Evolutionary conservation across 2,888 invertebrate species (phyloP).

Genomic region (Marronus borbonicus): DNA sequence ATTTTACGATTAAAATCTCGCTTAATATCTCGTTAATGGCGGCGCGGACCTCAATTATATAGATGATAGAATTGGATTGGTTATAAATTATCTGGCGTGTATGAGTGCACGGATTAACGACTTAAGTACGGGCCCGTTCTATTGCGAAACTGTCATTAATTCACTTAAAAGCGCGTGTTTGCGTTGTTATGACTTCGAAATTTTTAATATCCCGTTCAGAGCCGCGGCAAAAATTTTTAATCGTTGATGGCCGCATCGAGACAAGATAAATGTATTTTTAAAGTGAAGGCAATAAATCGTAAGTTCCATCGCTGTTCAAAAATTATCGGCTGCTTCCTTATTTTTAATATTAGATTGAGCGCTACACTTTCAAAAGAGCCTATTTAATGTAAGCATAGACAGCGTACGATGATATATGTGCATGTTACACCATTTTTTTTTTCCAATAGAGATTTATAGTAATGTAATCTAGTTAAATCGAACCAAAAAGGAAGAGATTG

Average conservation of each 20-base stretch:
- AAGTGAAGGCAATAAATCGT: constrained; percentile 21
- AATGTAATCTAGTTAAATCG: too few relatives aligned
- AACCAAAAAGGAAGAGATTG: too few relatives aligned
- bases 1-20: constrained; percentile 45
- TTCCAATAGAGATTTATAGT: too few relatives aligned
- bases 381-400: background rate
- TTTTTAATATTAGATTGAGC: background rate
- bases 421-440: too few relatives aligned
- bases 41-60: constrained; percentile 41
- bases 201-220: constrained; percentile 36
- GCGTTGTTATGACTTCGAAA: constrained; percentile 28
- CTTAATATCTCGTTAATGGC: constrained; percentile 46
- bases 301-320: constrained; percentile 12
- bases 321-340: constrained; percentile 13
- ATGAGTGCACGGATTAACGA: constrained; percentile 39
- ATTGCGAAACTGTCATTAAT: constrained; percentile 42
- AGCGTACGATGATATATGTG: background rate
- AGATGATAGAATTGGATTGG: constrained; percentile 44
- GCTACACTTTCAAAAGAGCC: background rate
- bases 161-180: constrained; percentile 35
- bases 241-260: constrained; percentile 23
- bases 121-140: constrained; percentile 35
- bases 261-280: constrained; percentile 35
- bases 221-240: constrained; percentile 27
- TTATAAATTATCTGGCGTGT: constrained; percentile 44